These are phyloP conservation scores for Actinostola sp. DNA, from an alignment of 92 coral and sea anemone species.

Conservation along the genomic window DNA sequence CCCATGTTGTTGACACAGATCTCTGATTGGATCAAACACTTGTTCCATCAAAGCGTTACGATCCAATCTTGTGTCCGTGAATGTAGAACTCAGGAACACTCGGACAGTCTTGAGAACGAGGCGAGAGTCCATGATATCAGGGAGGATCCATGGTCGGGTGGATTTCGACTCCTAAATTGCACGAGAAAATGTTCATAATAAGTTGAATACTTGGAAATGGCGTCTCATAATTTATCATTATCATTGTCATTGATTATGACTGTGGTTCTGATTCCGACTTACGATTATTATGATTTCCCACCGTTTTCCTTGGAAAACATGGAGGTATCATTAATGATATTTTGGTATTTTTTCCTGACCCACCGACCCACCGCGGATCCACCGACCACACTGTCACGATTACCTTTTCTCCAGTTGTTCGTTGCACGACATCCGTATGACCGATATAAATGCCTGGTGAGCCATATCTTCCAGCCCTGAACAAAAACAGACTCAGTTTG, in stretches of 20 bases:
- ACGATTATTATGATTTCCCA: too few species aligned
- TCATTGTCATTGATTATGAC: background rate
- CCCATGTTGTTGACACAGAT: slow-evolving; percentile 60
- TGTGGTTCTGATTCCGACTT: background rate
- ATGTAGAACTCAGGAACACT: slow-evolving; percentile 63
- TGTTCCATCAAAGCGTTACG: slow-evolving; percentile 66
- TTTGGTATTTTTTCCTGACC: too few species aligned
- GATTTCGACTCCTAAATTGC: background rate
- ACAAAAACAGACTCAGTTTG: background rate
- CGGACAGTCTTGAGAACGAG: slow-evolving; percentile 67
- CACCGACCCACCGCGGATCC: too few species aligned
- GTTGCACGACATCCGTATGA: slow-evolving; percentile 53
- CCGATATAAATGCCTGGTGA: slow-evolving; percentile 42
- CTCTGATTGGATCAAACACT: slow-evolving; percentile 66
- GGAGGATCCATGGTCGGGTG: slow-evolving; percentile 23
- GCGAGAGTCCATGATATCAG: slow-evolving; percentile 64
- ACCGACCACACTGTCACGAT: background rate
- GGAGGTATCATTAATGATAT: too few species aligned
- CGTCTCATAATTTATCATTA: background rate
- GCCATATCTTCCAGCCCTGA: background rate
- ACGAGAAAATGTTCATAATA: background rate
- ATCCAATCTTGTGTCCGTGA: slow-evolving; percentile 64
- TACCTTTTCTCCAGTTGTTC: slow-evolving; percentile 10
- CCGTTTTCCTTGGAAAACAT: too few species aligned
- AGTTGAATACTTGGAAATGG: background rate